Evolutionary conservation across 92 coral and sea anemone species (phyloP), one percentile per base, ranked within the genome.

Genomic region (Isaurus tuberculatus): DNA sequence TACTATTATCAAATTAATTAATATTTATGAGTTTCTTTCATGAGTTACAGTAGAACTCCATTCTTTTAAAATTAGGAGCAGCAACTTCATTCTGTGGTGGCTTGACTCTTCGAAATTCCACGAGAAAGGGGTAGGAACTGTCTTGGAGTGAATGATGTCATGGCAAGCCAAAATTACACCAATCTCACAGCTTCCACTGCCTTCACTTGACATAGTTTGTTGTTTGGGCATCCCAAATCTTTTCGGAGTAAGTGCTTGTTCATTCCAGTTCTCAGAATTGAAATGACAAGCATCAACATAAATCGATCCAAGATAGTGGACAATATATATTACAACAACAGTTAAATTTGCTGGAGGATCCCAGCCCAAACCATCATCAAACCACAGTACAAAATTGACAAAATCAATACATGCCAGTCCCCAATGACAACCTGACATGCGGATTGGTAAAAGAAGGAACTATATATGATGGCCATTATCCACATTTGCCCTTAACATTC

Each of bases 61-160:
- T n/a, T 7, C 8, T 30, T 60, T 60, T 60, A 70, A 70, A 71
- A 71, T 20, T 8, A 72, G 44, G 7, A 72, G 58, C 60, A 72
- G 9, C 60, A 72, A 72, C 9, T 72, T 72, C 60, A 2, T 19
- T 23, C 60, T 72, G 78, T 72, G 58, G 61, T 43, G 26, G 60
- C 78, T 43, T 14, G 36, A 72, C 78, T 72, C 23, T 44, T 72
- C 78, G 44, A 72, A 72, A 43, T 22, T 72, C 78, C 78, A 72
- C 20, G 78, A 72, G 23, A 72, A 72, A 19, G 78, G 22, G 19
- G 78, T 55, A 23, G 78, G 78, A 0, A 72, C 16, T 4, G 25
- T 42, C 19, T 19, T 17, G 8, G 78, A 42, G 0, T 42, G 60
- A 44, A 72, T 43, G 20, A 72, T 72, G 34, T 72, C 78, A 6